A percentile compares a stretch with the other conserved stretches of the same genome.
These are phyloP conservation scores for Leptopilina myrica DNA, from an alignment of 2,888 invertebrate species.

Conservation along the genomic window DNA sequence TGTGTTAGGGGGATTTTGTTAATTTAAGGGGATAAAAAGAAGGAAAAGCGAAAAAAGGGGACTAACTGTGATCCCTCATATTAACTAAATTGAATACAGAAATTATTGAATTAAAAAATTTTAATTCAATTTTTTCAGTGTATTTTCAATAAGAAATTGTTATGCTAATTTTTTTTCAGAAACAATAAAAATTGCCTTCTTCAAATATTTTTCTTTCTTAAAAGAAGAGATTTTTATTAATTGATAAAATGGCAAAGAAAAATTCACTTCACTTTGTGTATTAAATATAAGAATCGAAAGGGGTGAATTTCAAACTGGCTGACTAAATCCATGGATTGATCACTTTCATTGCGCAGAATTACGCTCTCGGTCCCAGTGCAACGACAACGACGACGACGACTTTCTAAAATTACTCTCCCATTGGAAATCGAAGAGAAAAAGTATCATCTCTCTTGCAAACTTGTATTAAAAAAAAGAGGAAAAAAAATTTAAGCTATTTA, in stretches of 20 bases:
- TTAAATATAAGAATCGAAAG: not conserved
- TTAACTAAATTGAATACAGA: no score
- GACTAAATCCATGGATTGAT: constrained; percentile 36
- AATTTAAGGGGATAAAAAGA: no score
- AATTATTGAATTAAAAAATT: no score
- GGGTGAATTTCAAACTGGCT: constrained; percentile 31
- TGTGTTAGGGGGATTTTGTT: no score
- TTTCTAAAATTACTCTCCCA: constrained; percentile 34
- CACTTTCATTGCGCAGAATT: constrained; percentile 39
- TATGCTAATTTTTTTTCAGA: no score
- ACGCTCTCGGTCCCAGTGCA: constrained; percentile 5
- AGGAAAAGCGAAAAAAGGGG: no score
- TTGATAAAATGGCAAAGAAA: not conserved
- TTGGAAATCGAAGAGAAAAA: constrained; percentile 25
- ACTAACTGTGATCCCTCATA: no score
- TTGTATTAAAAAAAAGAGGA: not conserved
- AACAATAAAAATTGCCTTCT: no score
- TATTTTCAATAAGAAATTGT: no score
- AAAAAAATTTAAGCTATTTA: no score
- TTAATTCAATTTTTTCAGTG: no score
- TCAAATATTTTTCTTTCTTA: no score
- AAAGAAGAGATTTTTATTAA: not conserved
- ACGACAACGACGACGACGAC: not conserved
- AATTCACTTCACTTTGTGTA: not conserved
- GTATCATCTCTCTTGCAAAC: constrained; percentile 1